Evolutionary conservation across 2,113 vertebrate genomes (phyloP).

Genomic region (Sylvilagus bachmani): DNA sequence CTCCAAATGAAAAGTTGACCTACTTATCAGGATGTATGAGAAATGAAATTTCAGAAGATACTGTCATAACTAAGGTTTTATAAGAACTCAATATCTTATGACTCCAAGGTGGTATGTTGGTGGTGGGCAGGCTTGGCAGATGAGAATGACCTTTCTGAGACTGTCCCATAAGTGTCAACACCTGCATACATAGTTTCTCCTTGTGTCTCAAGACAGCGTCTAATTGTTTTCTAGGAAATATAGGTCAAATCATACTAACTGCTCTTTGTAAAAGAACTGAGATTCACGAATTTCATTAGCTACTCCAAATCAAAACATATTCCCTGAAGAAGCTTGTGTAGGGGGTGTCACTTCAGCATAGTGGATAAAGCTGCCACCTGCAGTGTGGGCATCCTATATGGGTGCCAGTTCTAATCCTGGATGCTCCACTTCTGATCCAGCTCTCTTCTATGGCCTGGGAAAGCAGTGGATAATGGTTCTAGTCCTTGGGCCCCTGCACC

Average conservation of each 20-base stretch:
- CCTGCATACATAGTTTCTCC: background rate
- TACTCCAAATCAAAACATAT: background rate
- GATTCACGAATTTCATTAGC: background rate
- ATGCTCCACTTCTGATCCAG: no score
- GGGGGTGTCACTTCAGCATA: no score
- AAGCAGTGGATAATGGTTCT: no score
- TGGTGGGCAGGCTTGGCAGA: background rate
- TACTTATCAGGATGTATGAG: background rate
- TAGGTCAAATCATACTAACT: background rate
- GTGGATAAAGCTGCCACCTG: no score
- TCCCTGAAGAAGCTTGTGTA: background rate
- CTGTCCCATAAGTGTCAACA: background rate
- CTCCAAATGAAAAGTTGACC: background rate
- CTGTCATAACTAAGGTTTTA: background rate
- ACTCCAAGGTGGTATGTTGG: background rate
- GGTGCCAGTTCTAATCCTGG: no score
- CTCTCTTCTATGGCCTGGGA: no score
- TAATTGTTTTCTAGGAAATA: background rate
- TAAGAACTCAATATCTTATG: background rate
- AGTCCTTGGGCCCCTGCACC: no score
- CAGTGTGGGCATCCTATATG: no score
- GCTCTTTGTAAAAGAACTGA: background rate
- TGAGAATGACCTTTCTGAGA: background rate
- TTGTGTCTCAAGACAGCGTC: background rate
- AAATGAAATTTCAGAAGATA: slow-evolving; percentile 19